Percentiles rank a stretch among this genome's conserved stretches.
phyloP scores from a whole-genome alignment of 2,888 invertebrate species.

The Morpho achilles region DNA sequence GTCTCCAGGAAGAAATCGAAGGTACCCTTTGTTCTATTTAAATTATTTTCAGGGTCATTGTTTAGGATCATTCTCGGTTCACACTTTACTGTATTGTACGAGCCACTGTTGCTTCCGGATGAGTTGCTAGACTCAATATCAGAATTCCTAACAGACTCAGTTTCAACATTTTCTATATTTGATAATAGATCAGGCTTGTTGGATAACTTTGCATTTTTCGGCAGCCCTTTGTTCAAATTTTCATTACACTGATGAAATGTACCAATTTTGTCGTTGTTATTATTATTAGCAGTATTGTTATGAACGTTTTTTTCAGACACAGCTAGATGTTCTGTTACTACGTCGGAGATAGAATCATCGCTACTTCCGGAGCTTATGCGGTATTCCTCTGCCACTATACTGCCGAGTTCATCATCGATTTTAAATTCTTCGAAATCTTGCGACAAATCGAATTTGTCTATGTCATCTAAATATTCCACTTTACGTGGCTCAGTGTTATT shows the following conservation, averaged over 20 bases:
- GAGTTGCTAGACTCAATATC: constrained; percentile 83
- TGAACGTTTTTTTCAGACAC: constrained; percentile 59
- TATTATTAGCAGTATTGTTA: constrained; percentile 31
- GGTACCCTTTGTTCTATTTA: constrained; percentile 65
- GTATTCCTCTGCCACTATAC: constrained; percentile 72
- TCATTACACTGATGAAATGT: constrained; percentile 56
- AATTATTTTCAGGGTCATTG: constrained; percentile 46
- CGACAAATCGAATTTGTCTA: constrained; percentile 83
- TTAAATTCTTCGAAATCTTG: constrained; percentile 90
- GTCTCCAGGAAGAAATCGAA: constrained; percentile 89
- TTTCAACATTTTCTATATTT: constrained; percentile 77
- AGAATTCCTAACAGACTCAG: constrained; percentile 82
- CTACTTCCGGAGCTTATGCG: constrained; percentile 75
- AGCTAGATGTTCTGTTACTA: constrained; percentile 62
- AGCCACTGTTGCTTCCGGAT: constrained; percentile 73
- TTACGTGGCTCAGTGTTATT: constrained; percentile 56
- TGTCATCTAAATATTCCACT: constrained; percentile 71
- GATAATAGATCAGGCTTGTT: constrained; percentile 77
- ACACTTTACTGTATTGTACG: constrained; percentile 69
- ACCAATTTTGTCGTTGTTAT: constrained; percentile 47
- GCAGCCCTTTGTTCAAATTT: constrained; percentile 43
- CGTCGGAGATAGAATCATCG: constrained; percentile 67
- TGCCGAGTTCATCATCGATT: constrained; percentile 84
- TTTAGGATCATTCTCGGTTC: constrained; percentile 62
- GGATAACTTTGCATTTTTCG: constrained; percentile 70